phyloP scores from a whole-genome alignment of 2,888 invertebrate species.

The Hecatera dysodea region DNA sequence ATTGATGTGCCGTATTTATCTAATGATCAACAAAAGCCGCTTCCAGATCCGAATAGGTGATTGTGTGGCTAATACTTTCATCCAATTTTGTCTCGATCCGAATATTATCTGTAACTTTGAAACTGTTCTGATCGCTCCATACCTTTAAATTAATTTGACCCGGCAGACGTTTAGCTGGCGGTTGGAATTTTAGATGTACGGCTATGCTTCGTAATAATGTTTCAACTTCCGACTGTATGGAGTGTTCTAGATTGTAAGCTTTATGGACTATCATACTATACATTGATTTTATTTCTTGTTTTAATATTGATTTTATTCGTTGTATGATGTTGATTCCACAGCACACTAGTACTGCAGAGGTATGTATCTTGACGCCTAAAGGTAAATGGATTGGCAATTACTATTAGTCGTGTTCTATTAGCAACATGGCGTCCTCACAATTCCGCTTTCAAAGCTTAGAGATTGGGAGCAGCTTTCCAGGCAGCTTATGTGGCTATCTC shows the following conservation, averaged over 20 bases:
- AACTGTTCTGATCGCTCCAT: conserved; percentile 26
- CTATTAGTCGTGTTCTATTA: conserved; percentile 32
- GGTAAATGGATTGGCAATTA: conserved; percentile 46
- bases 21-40: conserved; percentile 48
- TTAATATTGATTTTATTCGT: neutral
- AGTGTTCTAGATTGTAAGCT: conserved; percentile 14
- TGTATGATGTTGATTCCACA: conserved; percentile 6
- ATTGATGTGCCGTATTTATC: conserved; percentile 48
- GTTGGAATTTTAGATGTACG: conserved; percentile 35
- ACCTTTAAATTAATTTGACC: conserved; percentile 49
- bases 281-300: neutral
- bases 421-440: neutral
- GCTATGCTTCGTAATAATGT: conserved; percentile 36
- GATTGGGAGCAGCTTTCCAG: conserved; percentile 14
- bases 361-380: neutral
- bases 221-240: neutral
- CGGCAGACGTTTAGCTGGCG: neutral
- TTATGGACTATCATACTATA: conserved; percentile 7
- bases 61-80: conserved; percentile 18
- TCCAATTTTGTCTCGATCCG: conserved; percentile 31
- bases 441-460: conserved; percentile 15
- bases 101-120: conserved; percentile 37
- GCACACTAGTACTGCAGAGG: neutral
- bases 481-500: conserved; percentile 12
- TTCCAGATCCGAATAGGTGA: conserved; percentile 45